Conservation (phyloP, 2,888 invertebrate species). For the Camponotus fellah region DNA sequence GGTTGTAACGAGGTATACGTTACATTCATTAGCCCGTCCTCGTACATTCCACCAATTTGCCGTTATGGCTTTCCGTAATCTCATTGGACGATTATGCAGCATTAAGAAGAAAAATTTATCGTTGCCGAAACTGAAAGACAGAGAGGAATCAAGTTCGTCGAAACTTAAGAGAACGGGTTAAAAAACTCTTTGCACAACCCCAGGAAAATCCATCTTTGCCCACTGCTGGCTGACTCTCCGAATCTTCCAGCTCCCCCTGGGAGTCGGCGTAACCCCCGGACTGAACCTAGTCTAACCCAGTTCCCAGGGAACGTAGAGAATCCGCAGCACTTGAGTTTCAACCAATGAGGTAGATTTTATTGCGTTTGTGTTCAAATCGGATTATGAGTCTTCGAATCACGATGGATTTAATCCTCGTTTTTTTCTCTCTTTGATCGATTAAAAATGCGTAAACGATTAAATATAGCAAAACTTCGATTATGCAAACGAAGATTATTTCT, state of each 20-base stretch:
- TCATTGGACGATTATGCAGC: background rate
- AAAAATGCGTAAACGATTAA: slow-evolving; percentile 49
- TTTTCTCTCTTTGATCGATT: slow-evolving; percentile 8
- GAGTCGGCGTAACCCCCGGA: slow-evolving; percentile 23
- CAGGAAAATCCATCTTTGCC: slow-evolving; percentile 44
- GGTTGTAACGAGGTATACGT: slow-evolving; percentile 40
- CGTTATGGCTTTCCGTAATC: slow-evolving; percentile 21
- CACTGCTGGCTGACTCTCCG: slow-evolving; percentile 19
- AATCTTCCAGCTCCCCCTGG: slow-evolving; percentile 15
- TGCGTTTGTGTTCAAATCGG: slow-evolving; percentile 54
- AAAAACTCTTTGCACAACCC: slow-evolving; percentile 42
- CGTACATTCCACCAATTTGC: slow-evolving; percentile 49
- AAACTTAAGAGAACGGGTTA: slow-evolving; percentile 40
- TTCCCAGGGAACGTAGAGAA: slow-evolving; percentile 41
- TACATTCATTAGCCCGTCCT: slow-evolving; percentile 46
- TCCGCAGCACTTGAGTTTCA: slow-evolving; percentile 51
- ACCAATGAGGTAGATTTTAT: slow-evolving; percentile 52
- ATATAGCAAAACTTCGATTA: slow-evolving; percentile 36
- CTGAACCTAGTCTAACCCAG: slow-evolving; percentile 45
- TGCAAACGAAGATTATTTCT: slow-evolving; percentile 31
- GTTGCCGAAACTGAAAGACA: background rate
- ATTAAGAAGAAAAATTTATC: background rate
- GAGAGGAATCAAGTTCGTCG: slow-evolving; percentile 26
- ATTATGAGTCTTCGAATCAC: slow-evolving; percentile 50
- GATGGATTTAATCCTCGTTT: slow-evolving; percentile 43